Conservation (phyloP, 1,140 invertebrate genomes). For the Apis dorsata region DNA sequence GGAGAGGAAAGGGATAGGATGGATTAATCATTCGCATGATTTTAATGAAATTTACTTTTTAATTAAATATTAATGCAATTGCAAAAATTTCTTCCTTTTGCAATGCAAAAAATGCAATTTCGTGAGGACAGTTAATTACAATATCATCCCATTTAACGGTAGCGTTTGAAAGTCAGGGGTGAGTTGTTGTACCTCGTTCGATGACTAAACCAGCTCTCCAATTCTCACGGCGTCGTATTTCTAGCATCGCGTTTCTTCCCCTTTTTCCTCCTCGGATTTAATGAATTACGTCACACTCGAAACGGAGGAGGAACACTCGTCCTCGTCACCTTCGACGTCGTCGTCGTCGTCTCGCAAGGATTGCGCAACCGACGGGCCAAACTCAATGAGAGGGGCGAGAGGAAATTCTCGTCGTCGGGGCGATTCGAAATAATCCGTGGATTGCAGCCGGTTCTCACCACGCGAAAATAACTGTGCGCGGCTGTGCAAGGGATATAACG, state of each 20-base stretch:
- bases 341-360: not conserved
- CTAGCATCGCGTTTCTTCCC: not conserved
- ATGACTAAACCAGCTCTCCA: not conserved
- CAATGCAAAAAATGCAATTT: not conserved
- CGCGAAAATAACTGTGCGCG: conserved; percentile 60
- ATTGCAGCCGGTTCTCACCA: conserved; percentile 38
- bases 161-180: not conserved
- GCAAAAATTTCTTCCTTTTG: not conserved
- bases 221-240: conserved; percentile 43
- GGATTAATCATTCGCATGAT: conserved; percentile 2
- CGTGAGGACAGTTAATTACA: not conserved
- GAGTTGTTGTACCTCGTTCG: not conserved
- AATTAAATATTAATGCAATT: not conserved
- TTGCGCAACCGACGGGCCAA: conserved; percentile 41
- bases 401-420: not conserved
- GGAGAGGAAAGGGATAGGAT: not conserved
- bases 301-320: not conserved
- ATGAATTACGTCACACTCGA: conserved; percentile 37
- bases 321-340: not conserved
- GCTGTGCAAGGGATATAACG: conserved; percentile 57
- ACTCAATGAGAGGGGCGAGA: no score
- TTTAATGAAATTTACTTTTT: not conserved
- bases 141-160: not conserved
- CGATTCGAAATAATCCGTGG: conserved; percentile 55
- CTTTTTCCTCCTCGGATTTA: not conserved